Conservation (phyloP, 2,113 vertebrate species). For the Indicator maculatus region DNA sequence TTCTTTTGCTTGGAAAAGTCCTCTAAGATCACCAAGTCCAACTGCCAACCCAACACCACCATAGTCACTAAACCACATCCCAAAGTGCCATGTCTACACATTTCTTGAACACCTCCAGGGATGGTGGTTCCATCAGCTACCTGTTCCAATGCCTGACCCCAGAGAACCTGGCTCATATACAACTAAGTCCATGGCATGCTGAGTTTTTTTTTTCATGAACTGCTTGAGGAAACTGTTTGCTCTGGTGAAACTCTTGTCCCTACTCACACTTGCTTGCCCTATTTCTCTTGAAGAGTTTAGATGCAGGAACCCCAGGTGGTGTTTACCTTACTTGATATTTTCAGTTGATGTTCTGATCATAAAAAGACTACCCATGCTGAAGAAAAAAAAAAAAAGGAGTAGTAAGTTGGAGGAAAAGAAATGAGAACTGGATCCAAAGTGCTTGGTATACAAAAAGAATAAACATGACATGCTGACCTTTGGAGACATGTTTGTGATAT, state of each 20-base stretch:
- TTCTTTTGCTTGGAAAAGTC: no score
- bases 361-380: background rate
- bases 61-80: no score
- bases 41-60: no score
- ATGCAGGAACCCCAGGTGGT: background rate
- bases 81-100: no score
- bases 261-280: background rate
- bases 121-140: no score
- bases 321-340: background rate
- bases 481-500: background rate
- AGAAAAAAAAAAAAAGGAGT: background rate
- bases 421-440: background rate
- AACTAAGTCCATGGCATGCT: background rate
- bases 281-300: background rate
- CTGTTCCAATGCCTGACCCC: background rate
- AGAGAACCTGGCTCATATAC: background rate
- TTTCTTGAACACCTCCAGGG: no score
- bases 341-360: background rate
- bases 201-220: background rate
- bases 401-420: background rate
- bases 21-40: no score
- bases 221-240: background rate
- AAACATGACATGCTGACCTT: constrained; percentile 11
- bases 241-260: background rate
- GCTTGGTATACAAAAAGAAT: background rate